Base-by-base conservation (phyloP, 1,140 invertebrate species). In the Anadara kagoshimensis region DNA sequence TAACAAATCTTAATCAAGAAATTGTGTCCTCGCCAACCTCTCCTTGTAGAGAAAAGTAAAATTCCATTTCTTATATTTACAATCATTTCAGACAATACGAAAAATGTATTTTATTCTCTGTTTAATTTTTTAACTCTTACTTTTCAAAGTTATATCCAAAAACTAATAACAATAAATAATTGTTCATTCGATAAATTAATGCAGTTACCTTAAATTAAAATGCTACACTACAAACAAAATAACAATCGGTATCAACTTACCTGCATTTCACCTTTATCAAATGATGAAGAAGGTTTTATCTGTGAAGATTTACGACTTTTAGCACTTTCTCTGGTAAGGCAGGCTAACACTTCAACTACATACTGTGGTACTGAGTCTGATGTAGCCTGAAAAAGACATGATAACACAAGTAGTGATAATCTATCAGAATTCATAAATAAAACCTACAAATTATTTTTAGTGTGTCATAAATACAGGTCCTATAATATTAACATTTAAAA, bases 291-390 rank as follows among this genome's bases (percentile, higher is more conserved):
- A 18, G 89, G 87, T 72, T 84, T 82, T 24, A 89, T 81, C 22
- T 80, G 69, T 10, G 83, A 65, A 20, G 83, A 78, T 53, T 83
- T 85, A 43, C 89, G 88, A 59, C 80, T 85, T 59, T 89, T 85
- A 7, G 90, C 85, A 78, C 88, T 88, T n/a, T 90, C 89, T 77
- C 89, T 89, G 5, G 93, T 93, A 3, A 98, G 92, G 83, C 97
- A 93, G 8, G 98, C 87, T 57, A 98, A 87, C 14, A 96, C 92
- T 83, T 98, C 96, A 10, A 97, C 92, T 44, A 95, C 92, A 65
- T 97, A 93, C 12, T 86, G 82, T 44, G 88, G 79, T 14, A 86
- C 85, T 10, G 75, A 68, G 20, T 87, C 84, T 22, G 83, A 69
- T 0, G 88, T 65, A 24, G 69, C 69, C 76, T 82, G 61, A 20